These are phyloP conservation scores for Petrocephalus schoutedeni DNA, from an alignment of 2,797 vertebrate genomes.

Conservation along the genomic window DNA sequence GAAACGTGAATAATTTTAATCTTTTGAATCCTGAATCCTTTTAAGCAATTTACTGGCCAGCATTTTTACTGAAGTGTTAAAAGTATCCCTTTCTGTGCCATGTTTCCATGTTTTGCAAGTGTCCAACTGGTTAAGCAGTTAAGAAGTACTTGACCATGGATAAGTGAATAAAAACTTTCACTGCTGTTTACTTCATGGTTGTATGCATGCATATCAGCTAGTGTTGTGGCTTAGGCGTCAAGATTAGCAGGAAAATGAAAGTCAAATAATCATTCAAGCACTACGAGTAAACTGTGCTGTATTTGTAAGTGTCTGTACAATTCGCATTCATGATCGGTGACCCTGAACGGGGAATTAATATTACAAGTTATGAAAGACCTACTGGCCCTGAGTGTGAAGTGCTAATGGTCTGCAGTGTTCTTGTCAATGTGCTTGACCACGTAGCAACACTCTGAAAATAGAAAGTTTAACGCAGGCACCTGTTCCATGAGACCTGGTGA, in stretches of 20 bases:
- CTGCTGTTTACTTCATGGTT: background rate
- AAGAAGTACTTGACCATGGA: background rate
- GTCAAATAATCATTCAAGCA: background rate
- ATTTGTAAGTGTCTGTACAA: background rate
- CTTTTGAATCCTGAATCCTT: too few relatives aligned
- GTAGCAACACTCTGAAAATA: conserved; percentile 31
- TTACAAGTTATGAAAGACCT: background rate
- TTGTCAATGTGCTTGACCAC: conserved; percentile 19
- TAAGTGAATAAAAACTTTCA: background rate
- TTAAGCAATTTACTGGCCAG: background rate
- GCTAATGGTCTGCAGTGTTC: conserved; percentile 32
- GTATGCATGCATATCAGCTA: background rate
- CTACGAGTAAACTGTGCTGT: background rate
- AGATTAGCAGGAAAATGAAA: background rate
- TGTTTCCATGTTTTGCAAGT: background rate
- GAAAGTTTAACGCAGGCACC: conserved; percentile 24
- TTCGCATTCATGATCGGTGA: background rate
- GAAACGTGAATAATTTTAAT: background rate
- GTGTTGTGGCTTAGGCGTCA: background rate
- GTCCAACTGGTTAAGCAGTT: background rate
- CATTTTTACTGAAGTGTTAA: background rate
- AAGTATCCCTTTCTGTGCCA: background rate
- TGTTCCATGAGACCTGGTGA: conserved; percentile 19
- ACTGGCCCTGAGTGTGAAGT: conserved; percentile 23
- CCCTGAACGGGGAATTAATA: conserved; percentile 10